Percentiles rank a stretch among this genome's conserved stretches.
phyloP scores from a whole-genome alignment of 2,888 invertebrate genomes.

The Pristionchus exspectatus region DNA sequence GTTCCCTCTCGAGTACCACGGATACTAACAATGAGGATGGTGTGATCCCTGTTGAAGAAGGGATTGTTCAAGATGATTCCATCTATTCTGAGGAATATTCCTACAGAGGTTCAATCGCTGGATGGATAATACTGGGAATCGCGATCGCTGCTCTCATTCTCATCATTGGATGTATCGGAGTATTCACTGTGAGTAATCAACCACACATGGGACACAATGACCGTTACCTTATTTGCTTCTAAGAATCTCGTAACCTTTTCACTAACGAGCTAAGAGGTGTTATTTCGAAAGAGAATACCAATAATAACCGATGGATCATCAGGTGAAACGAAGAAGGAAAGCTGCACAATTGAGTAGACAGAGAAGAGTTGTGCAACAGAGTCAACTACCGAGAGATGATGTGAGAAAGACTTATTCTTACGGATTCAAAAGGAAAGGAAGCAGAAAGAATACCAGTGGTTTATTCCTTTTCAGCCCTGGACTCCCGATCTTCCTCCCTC shows the following conservation, averaged over 20 bases:
- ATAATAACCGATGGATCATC: not conserved
- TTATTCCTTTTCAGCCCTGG: not conserved
- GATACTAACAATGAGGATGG: not conserved
- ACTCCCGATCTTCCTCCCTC: not conserved
- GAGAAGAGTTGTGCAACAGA: not conserved
- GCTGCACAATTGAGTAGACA: not conserved
- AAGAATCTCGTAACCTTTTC: not conserved
- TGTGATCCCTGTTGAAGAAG: not conserved
- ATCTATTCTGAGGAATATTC: not conserved
- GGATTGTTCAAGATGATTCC: not conserved
- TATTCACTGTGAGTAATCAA: not conserved
- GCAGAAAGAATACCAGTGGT: not conserved
- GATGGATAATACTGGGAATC: constrained; percentile 10
- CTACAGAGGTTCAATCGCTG: not conserved
- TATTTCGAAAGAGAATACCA: not conserved
- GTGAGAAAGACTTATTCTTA: not conserved
- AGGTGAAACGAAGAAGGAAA: not conserved
- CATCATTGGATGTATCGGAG: not conserved
- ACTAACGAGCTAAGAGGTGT: not conserved
- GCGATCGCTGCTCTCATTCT: not conserved
- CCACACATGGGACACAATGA: not conserved
- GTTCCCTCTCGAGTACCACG: not conserved
- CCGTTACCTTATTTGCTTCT: not conserved
- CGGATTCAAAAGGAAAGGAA: too few relatives aligned
- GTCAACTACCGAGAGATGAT: not conserved